Conservation (phyloP, 92 coral and sea anemone species). For the Heteractis magnifica region DNA sequence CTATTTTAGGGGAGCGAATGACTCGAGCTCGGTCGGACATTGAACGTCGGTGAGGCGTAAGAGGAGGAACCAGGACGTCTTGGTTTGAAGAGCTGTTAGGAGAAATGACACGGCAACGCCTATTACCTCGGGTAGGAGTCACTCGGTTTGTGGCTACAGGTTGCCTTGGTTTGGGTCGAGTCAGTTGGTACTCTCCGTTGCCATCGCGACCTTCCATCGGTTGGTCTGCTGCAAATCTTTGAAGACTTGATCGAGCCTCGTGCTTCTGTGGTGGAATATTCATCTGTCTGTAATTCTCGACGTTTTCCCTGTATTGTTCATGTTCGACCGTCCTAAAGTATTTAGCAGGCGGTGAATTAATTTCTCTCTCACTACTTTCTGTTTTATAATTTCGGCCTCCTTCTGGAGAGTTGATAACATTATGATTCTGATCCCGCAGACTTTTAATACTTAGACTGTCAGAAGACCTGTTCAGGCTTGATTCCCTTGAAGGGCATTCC, state of each 20-base stretch:
- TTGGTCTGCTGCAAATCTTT: conserved; percentile 91
- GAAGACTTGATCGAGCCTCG: conserved; percentile 72
- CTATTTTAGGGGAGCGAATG: conserved; percentile 63
- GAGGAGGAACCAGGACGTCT: conserved; percentile 76
- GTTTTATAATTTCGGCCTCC: conserved; percentile 19
- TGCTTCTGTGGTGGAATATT: conserved; percentile 48
- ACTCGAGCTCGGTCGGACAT: conserved; percentile 66
- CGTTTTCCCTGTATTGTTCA: conserved; percentile 20
- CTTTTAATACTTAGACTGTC: conserved; percentile 35
- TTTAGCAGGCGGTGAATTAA: conserved; percentile 36
- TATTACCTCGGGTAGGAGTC: conserved; percentile 48
- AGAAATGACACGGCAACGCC: conserved; percentile 42
- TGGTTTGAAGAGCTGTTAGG: conserved; percentile 54
- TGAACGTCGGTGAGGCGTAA: conserved; percentile 70
- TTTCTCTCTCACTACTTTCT: conserved; percentile 55
- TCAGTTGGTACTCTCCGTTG: conserved; percentile 14
- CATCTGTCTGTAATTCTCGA: conserved; percentile 24
- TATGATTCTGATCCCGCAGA: conserved; percentile 55
- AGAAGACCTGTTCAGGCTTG: conserved; percentile 50
- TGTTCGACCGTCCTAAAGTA: conserved; percentile 44
- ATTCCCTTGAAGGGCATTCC: conserved; percentile 81
- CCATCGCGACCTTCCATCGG: conserved; percentile 74
- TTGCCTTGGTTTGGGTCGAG: conserved; percentile 54
- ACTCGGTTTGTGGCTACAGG: conserved; percentile 27
- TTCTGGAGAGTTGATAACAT: conserved; percentile 49